Evolutionary conservation across 2,888 invertebrate genomes (phyloP).

Genomic region (Theristus sp.): DNA sequence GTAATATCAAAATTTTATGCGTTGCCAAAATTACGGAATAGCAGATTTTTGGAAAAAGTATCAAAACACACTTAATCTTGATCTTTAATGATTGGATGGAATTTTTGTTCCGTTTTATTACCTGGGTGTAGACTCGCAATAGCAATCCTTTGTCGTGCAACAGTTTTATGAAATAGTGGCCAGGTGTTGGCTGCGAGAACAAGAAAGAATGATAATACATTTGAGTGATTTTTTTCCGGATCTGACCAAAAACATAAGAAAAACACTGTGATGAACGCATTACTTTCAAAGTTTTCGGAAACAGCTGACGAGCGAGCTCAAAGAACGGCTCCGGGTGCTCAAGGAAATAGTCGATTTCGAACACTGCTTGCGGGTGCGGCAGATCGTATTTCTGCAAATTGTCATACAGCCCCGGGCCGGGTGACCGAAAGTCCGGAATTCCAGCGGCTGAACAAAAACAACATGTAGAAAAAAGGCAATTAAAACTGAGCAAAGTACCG

Average conservation of each 20-base stretch:
- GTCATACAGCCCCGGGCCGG: constrained; percentile 71
- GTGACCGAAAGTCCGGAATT: constrained; percentile 85
- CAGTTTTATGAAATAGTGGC: constrained; percentile 72
- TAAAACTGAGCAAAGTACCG: neutral
- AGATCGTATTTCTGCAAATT: constrained; percentile 70
- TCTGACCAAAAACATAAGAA: too few relatives aligned
- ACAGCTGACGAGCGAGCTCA: constrained; percentile 65
- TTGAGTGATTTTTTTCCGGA: neutral
- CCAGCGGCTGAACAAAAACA: constrained; percentile 53
- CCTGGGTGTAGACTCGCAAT: constrained; percentile 40
- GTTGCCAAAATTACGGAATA: too few relatives aligned
- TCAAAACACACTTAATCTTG: too few relatives aligned
- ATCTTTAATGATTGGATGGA: too few relatives aligned
- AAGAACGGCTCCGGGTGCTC: constrained; percentile 81
- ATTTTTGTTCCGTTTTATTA: constrained; percentile 4
- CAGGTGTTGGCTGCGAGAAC: constrained; percentile 49
- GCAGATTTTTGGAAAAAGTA: neutral
- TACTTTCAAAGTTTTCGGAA: constrained; percentile 54
- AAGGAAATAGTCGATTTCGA: constrained; percentile 64
- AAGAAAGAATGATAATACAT: neutral
- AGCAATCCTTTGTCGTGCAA: constrained; percentile 57
- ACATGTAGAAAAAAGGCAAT: constrained; percentile 6
- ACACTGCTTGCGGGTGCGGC: constrained; percentile 75
- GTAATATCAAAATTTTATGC: too few relatives aligned
- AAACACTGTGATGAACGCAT: too few relatives aligned